phyloP scores from a whole-genome alignment of 1,140 invertebrate species.

The Batillaria attramentaria region DNA sequence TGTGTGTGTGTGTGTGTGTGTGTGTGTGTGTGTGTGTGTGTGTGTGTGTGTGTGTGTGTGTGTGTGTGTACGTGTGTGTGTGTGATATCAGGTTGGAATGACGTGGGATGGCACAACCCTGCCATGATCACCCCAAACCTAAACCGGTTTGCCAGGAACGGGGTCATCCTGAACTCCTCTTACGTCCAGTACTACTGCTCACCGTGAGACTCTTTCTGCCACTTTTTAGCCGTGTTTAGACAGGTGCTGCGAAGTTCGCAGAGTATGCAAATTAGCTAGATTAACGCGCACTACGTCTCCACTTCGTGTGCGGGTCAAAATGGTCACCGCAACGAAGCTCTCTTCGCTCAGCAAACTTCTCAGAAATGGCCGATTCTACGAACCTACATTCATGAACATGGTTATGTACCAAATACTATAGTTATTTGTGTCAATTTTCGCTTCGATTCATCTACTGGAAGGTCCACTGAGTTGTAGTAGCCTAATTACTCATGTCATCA shows the following conservation, averaged over 20 bases:
- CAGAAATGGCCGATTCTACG: no score
- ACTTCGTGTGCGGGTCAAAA: no score
- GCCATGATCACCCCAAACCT: constrained; percentile 67
- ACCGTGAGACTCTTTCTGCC: constrained; percentile 55
- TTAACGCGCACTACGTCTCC: no score
- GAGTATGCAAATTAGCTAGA: background rate
- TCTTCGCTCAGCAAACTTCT: no score
- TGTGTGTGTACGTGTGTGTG: constrained; percentile 10
- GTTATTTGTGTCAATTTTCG: no score
- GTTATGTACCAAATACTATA: no score
- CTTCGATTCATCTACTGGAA: no score
- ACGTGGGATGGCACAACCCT: constrained; percentile 68
- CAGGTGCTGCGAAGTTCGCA: background rate
- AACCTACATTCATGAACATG: no score
- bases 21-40: constrained; percentile 11
- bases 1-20: constrained; percentile 20
- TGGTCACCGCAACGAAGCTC: constrained; percentile 73
- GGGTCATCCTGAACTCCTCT: constrained; percentile 61
- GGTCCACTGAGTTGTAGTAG: no score
- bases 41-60: constrained; percentile 1
- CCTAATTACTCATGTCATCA: no score
- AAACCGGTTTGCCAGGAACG: constrained; percentile 59
- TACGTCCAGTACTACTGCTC: constrained; percentile 64
- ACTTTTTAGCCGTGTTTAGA: background rate
- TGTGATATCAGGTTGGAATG: constrained; percentile 66